Conservation (phyloP, 2,797 vertebrate genomes). For the Denticeps clupeoides region DNA sequence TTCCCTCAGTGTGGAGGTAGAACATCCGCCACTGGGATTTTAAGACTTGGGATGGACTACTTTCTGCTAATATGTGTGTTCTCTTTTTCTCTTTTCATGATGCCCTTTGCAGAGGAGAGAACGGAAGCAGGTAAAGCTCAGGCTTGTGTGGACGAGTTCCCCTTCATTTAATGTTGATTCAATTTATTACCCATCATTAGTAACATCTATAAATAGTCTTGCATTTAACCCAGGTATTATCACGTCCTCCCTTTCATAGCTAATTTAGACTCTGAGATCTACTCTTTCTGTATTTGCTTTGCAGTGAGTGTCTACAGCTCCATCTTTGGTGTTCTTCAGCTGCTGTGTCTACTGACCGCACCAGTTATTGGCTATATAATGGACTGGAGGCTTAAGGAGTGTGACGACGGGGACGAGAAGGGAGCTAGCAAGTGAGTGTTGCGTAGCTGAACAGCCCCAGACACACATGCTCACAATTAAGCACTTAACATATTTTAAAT, state of each 20-base stretch:
- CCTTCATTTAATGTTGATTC: conserved; percentile 20
- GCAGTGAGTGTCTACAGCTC: conserved; percentile 89
- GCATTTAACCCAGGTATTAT: no score
- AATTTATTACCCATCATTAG: background rate
- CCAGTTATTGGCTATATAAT: conserved; percentile 94
- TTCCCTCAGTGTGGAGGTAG: no score
- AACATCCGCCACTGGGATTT: no score
- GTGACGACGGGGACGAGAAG: conserved; percentile 72
- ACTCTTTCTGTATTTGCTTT: background rate
- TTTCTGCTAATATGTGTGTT: background rate
- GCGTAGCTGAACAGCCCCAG: background rate
- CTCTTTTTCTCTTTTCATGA: conserved; percentile 20
- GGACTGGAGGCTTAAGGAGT: conserved; percentile 93
- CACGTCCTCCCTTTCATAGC: no score
- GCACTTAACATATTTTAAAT: conserved; percentile 1
- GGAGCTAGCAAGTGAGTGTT: conserved; percentile 56
- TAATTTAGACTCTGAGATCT: background rate
- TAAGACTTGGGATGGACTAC: no score
- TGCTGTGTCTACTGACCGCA: conserved; percentile 86
- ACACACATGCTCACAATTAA: background rate
- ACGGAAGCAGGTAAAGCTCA: conserved; percentile 67
- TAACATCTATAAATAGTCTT: no score
- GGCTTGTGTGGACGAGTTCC: background rate
- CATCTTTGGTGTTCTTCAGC: conserved; percentile 90
- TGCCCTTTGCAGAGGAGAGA: conserved; percentile 56